Evolutionary conservation across 2,113 vertebrate species (phyloP).

Genomic region (Myrmophylax atrothorax): DNA sequence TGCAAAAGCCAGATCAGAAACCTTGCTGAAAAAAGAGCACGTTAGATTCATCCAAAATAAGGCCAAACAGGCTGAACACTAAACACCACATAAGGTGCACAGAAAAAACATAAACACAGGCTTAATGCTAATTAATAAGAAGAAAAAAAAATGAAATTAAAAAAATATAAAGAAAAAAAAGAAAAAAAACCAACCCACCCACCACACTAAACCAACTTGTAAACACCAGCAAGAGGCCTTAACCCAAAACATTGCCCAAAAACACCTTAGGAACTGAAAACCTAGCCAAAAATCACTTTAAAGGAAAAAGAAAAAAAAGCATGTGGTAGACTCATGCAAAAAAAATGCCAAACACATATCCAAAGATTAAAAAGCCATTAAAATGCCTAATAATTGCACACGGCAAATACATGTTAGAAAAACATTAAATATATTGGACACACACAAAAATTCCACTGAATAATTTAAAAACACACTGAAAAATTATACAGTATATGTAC

Average conservation of each 20-base stretch:
- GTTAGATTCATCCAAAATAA: background rate
- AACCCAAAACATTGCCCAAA: background rate
- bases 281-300: background rate
- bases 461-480: background rate
- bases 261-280: background rate
- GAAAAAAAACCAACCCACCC: background rate
- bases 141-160: too few relatives aligned
- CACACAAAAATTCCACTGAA: background rate
- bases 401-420: background rate
- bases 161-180: background rate
- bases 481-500: background rate
- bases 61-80: background rate
- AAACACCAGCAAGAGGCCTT: background rate
- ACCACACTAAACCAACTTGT: background rate
- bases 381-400: background rate
- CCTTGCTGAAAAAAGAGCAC: background rate
- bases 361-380: background rate
- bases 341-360: background rate
- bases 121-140: background rate
- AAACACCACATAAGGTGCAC: fast-evolving
- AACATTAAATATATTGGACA: background rate
- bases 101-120: background rate
- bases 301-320: background rate
- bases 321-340: fast-evolving
- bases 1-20: background rate